Conservation (phyloP, 2,113 vertebrate genomes). For the Empidonax alnorum region DNA sequence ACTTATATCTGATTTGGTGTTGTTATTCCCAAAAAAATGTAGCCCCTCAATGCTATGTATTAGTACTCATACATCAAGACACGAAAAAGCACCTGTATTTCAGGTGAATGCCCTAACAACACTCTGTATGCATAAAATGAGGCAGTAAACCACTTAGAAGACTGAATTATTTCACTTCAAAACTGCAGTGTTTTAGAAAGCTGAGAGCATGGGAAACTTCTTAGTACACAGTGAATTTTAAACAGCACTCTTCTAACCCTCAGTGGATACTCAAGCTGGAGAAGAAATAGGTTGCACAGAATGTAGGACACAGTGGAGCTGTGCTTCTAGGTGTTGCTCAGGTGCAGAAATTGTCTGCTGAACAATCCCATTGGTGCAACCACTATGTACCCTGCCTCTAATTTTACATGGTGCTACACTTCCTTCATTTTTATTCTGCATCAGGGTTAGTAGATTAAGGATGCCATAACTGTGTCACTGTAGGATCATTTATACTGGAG, state of each 20-base stretch:
- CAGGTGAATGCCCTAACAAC: neutral
- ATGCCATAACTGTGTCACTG: neutral
- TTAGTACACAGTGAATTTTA: neutral
- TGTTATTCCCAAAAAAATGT: neutral
- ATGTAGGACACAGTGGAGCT: neutral
- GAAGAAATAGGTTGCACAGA: neutral
- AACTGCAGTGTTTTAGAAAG: neutral
- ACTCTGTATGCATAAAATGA: neutral
- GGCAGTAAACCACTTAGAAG: neutral
- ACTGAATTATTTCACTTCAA: conserved; percentile 1
- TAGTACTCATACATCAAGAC: neutral
- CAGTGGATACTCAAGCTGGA: neutral
- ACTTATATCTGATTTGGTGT: neutral
- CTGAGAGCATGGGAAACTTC: neutral
- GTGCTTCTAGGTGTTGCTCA: neutral
- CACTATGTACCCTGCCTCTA: neutral
- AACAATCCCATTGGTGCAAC: neutral
- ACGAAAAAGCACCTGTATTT: neutral
- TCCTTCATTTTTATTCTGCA: neutral
- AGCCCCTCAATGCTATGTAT: neutral
- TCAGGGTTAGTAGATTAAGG: neutral
- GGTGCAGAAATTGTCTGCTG: neutral
- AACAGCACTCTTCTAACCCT: neutral
- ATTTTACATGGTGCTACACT: neutral
- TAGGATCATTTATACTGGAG: neutral